Conservation (phyloP, 2,113 vertebrate species). For the Phrynosoma blainvillii region DNA sequence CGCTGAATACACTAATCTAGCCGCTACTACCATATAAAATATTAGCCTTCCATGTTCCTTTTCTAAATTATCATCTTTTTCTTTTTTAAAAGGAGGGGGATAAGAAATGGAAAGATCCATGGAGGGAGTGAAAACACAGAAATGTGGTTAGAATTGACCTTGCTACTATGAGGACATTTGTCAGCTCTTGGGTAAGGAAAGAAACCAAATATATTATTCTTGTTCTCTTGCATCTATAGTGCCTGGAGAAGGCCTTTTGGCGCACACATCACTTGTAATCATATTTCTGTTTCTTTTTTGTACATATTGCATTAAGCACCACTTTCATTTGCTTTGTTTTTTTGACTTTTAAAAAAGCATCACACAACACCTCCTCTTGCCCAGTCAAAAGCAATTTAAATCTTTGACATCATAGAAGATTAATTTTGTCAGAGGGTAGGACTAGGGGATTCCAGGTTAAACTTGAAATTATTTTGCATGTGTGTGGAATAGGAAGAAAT, state of each 20-base stretch:
- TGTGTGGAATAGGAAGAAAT: no score
- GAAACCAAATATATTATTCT: slow-evolving; percentile 71
- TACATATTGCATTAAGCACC: slow-evolving; percentile 68
- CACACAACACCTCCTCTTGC: slow-evolving; percentile 24
- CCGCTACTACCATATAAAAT: no score
- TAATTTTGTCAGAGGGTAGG: slow-evolving; percentile 48
- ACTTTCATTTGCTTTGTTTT: slow-evolving; percentile 67
- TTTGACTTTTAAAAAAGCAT: slow-evolving; percentile 56
- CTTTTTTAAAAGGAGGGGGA: background rate
- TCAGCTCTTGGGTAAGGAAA: slow-evolving; percentile 38
- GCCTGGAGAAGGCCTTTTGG: slow-evolving; percentile 70
- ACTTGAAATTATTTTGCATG: slow-evolving; percentile 16
- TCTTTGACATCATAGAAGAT: slow-evolving; percentile 54
- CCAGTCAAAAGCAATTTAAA: slow-evolving; percentile 26
- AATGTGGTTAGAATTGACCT: slow-evolving; percentile 74
- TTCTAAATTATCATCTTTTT: no score
- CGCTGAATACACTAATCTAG: no score
- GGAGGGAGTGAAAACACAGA: slow-evolving; percentile 46
- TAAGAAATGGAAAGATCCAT: slow-evolving; percentile 49
- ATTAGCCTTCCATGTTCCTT: no score
- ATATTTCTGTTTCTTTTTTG: slow-evolving; percentile 63
- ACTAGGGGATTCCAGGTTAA: slow-evolving; percentile 11
- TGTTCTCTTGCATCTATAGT: slow-evolving; percentile 62
- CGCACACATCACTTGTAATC: slow-evolving; percentile 71
- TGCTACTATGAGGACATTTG: slow-evolving; percentile 57